Evolutionary conservation across 2,888 invertebrate species (phyloP), one percentile per base, ranked within the genome.

Genomic region (Chymomyza fuscimana): DNA sequence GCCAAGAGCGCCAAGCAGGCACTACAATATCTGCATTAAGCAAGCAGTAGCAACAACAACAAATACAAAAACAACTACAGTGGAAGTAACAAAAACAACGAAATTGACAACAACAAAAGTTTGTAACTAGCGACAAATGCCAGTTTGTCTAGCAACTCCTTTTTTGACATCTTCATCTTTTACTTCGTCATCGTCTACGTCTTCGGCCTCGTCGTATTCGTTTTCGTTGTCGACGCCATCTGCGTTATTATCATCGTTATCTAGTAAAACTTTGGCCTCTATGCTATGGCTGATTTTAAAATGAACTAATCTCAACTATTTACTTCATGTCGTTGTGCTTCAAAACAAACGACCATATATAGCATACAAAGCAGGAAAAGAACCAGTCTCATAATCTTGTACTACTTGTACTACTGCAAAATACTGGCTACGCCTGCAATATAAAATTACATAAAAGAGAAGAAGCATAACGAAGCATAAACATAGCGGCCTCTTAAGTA

Each of bases 401-500:
- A 36, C 9, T 19, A 19, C 19, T 12, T 40, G 40, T 40, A 40
- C 1, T 6, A 40, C 10, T 40, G 5, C 10, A 40, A 10, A 7
- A 40, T 2, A 46, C 40, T 46, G 40, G 3, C 15, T n/a, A 10
- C n/a, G 65, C 51, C 79, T 77, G 74, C 86, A 29, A 60, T 15
- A n/a, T 87, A 81, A 87, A 86, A 87, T 84, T 84, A 84, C 88
- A 84, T 84, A 84, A 84, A 84, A 86, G 16, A 56, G 56, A 2
- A 58, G 56, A 56, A 12, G 9, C 19, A 12, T 12, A 25, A 19
- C 19, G 22, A 19, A 56, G 16, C 25, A 58, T 58, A 58, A 25
- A 25, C 29, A 19, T n/a, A 54, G 9, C 54, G 58, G 40, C 63
- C 9, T 32, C 15, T 67, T 62, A 63, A 86, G 83, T 86, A 84